Percentiles rank a stretch among this genome's conserved stretches.
These are phyloP conservation scores for Gambusia affinis DNA, from an alignment of 2,113 vertebrate species.

Conservation along the genomic window DNA sequence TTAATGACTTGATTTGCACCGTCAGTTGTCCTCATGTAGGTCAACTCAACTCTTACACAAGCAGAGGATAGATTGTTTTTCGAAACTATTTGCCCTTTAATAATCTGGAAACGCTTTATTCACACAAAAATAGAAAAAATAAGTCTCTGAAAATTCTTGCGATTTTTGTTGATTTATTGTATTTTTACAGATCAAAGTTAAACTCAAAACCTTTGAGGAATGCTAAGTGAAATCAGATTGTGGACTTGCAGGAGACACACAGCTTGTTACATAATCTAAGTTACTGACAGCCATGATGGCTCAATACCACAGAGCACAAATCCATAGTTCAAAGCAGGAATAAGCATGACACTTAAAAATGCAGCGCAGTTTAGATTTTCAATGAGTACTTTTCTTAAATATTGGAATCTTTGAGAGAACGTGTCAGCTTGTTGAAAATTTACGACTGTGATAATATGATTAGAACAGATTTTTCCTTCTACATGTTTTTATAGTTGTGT, in stretches of 20 bases:
- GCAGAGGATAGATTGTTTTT: background rate
- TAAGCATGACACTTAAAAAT: conserved; percentile 44
- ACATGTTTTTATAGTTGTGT: too few relatives aligned
- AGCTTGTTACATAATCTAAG: conserved; percentile 62
- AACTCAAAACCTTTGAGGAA: conserved; percentile 36
- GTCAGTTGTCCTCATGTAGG: conserved; percentile 11
- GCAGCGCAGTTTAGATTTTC: conserved; percentile 44
- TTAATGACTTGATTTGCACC: conserved; percentile 20
- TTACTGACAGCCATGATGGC: conserved; percentile 51
- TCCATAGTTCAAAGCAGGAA: conserved; percentile 65
- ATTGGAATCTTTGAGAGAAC: conserved; percentile 27
- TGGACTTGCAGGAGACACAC: conserved; percentile 36
- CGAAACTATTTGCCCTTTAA: background rate
- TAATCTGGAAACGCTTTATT: background rate
- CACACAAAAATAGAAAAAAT: background rate
- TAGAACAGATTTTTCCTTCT: too few relatives aligned
- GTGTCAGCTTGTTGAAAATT: conserved; percentile 14
- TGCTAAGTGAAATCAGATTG: conserved; percentile 50
- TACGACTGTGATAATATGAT: conserved; percentile 25
- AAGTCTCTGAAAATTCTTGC: background rate
- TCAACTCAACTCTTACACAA: background rate
- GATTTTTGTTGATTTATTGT: conserved; percentile 14
- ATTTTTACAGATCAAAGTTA: conserved; percentile 35
- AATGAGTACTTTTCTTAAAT: conserved; percentile 23
- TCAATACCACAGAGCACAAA: conserved; percentile 55